Evolutionary conservation across 2,888 invertebrate species (phyloP), one percentile per base, ranked within the genome.

Genomic region (Amphipyra berbera): DNA sequence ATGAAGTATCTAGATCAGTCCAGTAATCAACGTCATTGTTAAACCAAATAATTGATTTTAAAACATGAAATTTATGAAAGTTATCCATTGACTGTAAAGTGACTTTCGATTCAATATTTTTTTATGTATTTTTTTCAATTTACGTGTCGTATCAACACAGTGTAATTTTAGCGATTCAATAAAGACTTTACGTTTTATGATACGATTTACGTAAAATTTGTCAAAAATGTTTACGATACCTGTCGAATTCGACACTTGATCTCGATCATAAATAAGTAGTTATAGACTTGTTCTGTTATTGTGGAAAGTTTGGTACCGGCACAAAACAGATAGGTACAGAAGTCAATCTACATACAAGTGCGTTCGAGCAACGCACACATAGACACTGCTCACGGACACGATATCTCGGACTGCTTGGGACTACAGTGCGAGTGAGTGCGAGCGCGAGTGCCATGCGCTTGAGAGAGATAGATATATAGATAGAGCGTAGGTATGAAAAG

Each of bases 141-240:
- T 42, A 45, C 40, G 40, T 53, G 38, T 52, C 45, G 35, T 41
- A 57, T 71, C 45, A 48, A 67, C n/a, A 42, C 27, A 14, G 9
- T 45, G 45, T 63, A 61, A 65, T 56, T 56, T 57, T 65, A 15
- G 49, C 30, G 46, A 59, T 70, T 38, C 61, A 67, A 74, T 78
- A 76, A 74, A 68, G 13, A 21, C 73, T 72, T 67, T 62, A 76
- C 59, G 56, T 64, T 35, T 52, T 47, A 55, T 59, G 56, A 71
- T 55, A 58, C 61, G 53, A 62, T 61, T 73, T 56, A 62, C 42
- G 35, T 61, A 56, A 58, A 73, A 68, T 66, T 69, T 79, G 46
- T 73, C 69, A 21, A 67, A 73, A 64, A 54, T 53, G 14, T 71
- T 71, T 68, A 73, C 48, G 61, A 37, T 53, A 48, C 47, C 63